Conservation (phyloP, 2,888 invertebrate species). For the Helobdella robusta region DNA sequence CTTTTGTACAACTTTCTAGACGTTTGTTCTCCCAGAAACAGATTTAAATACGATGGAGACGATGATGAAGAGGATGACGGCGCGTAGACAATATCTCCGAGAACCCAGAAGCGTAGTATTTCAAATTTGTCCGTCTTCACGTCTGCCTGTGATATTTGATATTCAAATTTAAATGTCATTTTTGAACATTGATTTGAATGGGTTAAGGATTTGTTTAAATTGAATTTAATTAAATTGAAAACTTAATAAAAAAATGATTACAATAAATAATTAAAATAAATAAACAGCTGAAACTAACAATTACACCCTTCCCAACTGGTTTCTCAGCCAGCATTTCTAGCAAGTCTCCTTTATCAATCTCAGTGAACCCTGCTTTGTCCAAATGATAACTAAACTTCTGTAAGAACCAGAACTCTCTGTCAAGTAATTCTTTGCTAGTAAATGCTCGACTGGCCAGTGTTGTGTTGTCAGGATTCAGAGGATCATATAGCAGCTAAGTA, state of each 20-base stretch:
- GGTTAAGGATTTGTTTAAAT: too few relatives aligned
- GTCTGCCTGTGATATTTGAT: too few relatives aligned
- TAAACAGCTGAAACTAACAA: too few relatives aligned
- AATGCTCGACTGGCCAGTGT: not conserved
- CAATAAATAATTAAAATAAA: too few relatives aligned
- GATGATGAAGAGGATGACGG: not conserved
- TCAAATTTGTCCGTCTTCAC: slow-evolving; percentile 4
- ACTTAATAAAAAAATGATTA: too few relatives aligned
- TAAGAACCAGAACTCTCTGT: slow-evolving; percentile 48
- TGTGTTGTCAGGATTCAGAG: slow-evolving; percentile 10
- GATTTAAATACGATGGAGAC: not conserved
- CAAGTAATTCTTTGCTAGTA: slow-evolving; percentile 39
- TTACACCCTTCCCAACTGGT: slow-evolving; percentile 9
- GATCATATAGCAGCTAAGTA: slow-evolving; percentile 14
- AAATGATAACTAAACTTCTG: slow-evolving; percentile 43
- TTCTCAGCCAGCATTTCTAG: not conserved
- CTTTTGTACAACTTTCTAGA: slow-evolving; percentile 1
- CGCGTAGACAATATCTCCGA: not conserved
- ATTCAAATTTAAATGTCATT: too few relatives aligned
- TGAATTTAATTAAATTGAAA: too few relatives aligned
- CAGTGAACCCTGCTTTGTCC: slow-evolving; percentile 46
- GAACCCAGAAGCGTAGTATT: not conserved
- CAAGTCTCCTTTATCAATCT: slow-evolving; percentile 34
- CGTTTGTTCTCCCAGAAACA: not conserved
- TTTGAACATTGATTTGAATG: too few relatives aligned